Evolutionary conservation across 2,888 invertebrate species (phyloP), one percentile per base, ranked within the genome.

Genomic region (Epinotia brunnichana): DNA sequence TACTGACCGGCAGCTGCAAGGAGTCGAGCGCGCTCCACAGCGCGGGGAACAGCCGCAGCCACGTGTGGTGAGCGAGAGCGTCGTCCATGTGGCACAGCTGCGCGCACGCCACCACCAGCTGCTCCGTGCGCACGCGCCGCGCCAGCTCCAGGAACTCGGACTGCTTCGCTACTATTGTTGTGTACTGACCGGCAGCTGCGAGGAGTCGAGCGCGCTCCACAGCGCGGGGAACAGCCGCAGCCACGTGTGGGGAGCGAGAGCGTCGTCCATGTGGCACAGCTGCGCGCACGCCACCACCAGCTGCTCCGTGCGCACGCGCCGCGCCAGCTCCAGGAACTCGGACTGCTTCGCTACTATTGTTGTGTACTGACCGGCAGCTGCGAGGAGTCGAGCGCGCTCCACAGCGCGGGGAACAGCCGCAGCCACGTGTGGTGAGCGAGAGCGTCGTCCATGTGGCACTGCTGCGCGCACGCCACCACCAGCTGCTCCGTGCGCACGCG

Each of bases 341-440:
- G 21, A 24, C 21, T 24, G 21, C 21, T 24, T 24, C 21, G 21
- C 21, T 24, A 24, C 21, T 24, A 24, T 24, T 24, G 21, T 24
- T 24, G 21, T 24, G 21, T 24, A 19, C 53, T 53, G 24, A 24
- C 19, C 57, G 39, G 39, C 10, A 39, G 39, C 39, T 39, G 39
- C 39, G 39, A 9, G 39, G 39, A 39, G 39, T 39, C 39, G 39
- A 39, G 39, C 39, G 39, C 39, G 39, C 10, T 10, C 39, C 39
- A 39, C 10, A 39, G 39, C 39, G 39, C 39, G 39, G 39, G 39
- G 39, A 39, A 39, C 10, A 98, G 92, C 41, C 96, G 94, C 21
- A 98, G 91, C 99, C 99, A 99, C 60, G 97, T 95, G 80, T 95
- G 95, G 85, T 99, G 98, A 0, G 99, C 97, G n/a, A 99, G 92